Percentiles rank a stretch among this genome's conserved stretches.
Evolutionary conservation across 2,888 invertebrate genomes (phyloP).

Genomic region (Plagodis pulveraria): DNA sequence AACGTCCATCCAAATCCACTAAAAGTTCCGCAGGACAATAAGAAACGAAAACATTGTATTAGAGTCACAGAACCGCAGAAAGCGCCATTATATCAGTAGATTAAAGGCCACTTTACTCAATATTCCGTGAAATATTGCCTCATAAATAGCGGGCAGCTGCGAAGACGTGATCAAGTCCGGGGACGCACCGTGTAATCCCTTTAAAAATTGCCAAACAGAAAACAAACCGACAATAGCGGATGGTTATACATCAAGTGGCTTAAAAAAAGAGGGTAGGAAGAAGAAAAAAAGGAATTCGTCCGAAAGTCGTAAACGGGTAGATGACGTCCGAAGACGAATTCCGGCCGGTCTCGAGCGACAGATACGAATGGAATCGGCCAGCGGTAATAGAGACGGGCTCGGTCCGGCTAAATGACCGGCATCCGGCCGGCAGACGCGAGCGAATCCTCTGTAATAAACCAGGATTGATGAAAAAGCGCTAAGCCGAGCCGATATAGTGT

Average conservation of each 20-base stretch:
- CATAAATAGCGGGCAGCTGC: conserved; percentile 79
- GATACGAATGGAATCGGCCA: conserved; percentile 82
- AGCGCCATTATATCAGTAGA: conserved; percentile 81
- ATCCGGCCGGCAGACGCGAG: conserved; percentile 80
- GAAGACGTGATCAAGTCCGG: conserved; percentile 77
- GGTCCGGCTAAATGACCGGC: conserved; percentile 81
- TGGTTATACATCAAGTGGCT: conserved; percentile 75
- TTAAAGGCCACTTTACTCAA: conserved; percentile 83
- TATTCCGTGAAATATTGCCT: conserved; percentile 83
- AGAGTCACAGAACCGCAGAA: conserved; percentile 58
- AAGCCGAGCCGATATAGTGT: conserved; percentile 84
- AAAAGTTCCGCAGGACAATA: conserved; percentile 63
- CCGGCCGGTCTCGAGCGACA: conserved; percentile 70
- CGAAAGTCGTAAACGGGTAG: conserved; percentile 60
- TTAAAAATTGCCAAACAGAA: conserved; percentile 84
- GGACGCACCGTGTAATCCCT: conserved; percentile 70
- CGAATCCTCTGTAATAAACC: conserved; percentile 83
- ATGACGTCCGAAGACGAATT: conserved; percentile 76
- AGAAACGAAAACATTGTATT: conserved; percentile 69
- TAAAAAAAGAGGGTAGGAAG: conserved; percentile 59
- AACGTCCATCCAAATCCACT: conserved; percentile 44
- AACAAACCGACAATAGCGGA: conserved; percentile 75
- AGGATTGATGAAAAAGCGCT: conserved; percentile 87
- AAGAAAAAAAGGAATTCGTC: conserved; percentile 55
- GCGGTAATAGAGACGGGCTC: conserved; percentile 73